A percentile compares a stretch with the other conserved stretches of the same genome.
Conservation (phyloP, 2,888 invertebrate genomes). For the Drosophila multiciliata region DNA sequence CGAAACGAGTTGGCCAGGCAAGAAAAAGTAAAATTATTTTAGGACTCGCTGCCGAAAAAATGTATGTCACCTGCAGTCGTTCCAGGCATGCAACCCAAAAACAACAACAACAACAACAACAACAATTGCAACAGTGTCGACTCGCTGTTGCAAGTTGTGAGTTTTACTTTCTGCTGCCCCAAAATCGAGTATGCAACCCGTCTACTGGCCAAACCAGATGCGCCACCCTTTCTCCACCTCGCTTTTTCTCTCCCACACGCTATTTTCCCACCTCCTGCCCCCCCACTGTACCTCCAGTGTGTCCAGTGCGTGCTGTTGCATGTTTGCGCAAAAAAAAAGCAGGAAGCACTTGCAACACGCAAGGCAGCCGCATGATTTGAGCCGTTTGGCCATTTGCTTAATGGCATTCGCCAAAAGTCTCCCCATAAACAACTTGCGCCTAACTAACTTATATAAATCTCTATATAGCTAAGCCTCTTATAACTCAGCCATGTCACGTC, state of each 20-base stretch:
- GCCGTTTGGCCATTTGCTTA: slow-evolving; percentile 62
- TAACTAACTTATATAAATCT: slow-evolving; percentile 65
- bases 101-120: slow-evolving; percentile 22
- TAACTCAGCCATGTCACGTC: slow-evolving; percentile 64
- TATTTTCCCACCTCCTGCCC: not conserved
- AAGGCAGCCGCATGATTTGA: slow-evolving; percentile 62
- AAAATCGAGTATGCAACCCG: slow-evolving; percentile 50
- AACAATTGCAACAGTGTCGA: slow-evolving; percentile 14
- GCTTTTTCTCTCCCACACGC: not conserved
- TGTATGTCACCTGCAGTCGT: slow-evolving; percentile 74
- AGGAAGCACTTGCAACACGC: slow-evolving; percentile 78
- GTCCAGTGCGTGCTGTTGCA: slow-evolving; percentile 63
- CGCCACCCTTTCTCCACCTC: slow-evolving; percentile 15
- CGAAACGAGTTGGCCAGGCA: slow-evolving; percentile 64
- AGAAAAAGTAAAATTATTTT: slow-evolving; percentile 77
- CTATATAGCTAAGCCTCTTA: slow-evolving; percentile 43
- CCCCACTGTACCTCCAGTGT: slow-evolving; percentile 1
- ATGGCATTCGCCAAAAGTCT: slow-evolving; percentile 64
- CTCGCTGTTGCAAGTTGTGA: slow-evolving; percentile 31
- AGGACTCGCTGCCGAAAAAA: slow-evolving; percentile 66
- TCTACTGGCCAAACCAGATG: slow-evolving; percentile 68
- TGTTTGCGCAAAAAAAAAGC: slow-evolving; percentile 60
- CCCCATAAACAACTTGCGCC: slow-evolving; percentile 11
- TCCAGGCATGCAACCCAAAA: slow-evolving; percentile 30
- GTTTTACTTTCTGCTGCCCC: slow-evolving; percentile 73